Percentiles rank a stretch among this genome's conserved stretches.
phyloP scores from a whole-genome alignment of 1,140 invertebrate genomes.

The Caerostris darwini region DNA sequence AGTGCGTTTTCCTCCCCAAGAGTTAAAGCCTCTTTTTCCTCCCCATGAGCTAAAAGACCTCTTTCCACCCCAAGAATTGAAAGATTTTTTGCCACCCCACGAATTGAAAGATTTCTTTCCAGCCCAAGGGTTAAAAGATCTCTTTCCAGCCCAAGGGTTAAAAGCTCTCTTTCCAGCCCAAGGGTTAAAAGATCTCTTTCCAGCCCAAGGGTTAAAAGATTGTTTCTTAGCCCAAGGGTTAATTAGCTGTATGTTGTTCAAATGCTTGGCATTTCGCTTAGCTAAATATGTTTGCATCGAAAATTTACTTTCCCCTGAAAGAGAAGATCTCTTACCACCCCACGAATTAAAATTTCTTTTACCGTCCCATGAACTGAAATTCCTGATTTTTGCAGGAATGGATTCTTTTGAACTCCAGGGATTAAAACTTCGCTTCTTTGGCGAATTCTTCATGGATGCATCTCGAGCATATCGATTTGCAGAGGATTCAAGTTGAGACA shows the following conservation, averaged over 20 bases:
- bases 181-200: slow-evolving; percentile 54
- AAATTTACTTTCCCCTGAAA: background rate
- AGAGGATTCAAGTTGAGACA: background rate
- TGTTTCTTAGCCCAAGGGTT: slow-evolving; percentile 30
- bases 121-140: slow-evolving; percentile 44
- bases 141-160: slow-evolving; percentile 44
- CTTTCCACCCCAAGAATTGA: slow-evolving; percentile 63
- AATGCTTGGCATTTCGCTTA: background rate
- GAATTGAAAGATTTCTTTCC: slow-evolving; percentile 11
- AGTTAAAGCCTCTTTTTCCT: slow-evolving; percentile 27
- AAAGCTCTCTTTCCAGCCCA: slow-evolving; percentile 31
- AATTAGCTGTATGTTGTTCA: background rate
- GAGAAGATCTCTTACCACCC: background rate
- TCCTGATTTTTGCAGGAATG: background rate
- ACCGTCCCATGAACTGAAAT: slow-evolving; percentile 27
- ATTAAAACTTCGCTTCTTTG: background rate
- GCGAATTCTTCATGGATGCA: background rate
- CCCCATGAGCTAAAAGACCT: slow-evolving; percentile 30
- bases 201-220: slow-evolving; percentile 54
- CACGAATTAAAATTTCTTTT: slow-evolving; percentile 25
- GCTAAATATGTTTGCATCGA: background rate
- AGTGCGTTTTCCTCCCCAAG: slow-evolving; percentile 46
- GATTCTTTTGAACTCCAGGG: background rate
- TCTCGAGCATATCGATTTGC: background rate
- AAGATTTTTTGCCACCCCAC: slow-evolving; percentile 42